Evolutionary conservation across 2,113 vertebrate species (phyloP).

Genomic region (Percina caprodes): DNA sequence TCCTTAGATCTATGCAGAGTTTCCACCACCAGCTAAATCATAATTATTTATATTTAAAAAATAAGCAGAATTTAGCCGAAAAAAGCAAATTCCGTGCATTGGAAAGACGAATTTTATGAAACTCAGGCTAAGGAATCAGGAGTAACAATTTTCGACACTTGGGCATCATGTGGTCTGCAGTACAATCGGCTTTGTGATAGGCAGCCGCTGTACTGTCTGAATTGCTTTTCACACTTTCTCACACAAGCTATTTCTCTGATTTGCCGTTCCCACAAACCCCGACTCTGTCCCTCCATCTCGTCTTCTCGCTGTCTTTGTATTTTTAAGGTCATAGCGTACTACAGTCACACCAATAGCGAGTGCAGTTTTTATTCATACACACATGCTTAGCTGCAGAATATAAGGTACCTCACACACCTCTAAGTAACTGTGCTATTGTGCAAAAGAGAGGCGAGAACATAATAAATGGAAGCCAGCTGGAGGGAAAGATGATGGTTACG

Average conservation of each 20-base stretch:
- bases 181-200: conserved; percentile 32
- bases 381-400: background rate
- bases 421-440: conserved; percentile 12
- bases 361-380: conserved; percentile 7
- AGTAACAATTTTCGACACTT: conserved; percentile 23
- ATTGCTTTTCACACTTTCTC: conserved; percentile 34
- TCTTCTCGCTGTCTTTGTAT: conserved; percentile 25
- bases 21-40: background rate
- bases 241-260: conserved; percentile 19
- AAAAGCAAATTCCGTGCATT: background rate
- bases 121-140: conserved; percentile 12
- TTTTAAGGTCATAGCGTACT: conserved; percentile 13
- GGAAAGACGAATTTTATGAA: conserved; percentile 1
- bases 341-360: conserved; percentile 11
- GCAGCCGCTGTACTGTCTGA: conserved; percentile 34
- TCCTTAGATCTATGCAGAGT: too few species aligned
- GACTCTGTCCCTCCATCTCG: background rate
- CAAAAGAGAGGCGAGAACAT: background rate
- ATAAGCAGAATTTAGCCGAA: background rate
- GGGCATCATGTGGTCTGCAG: conserved; percentile 33
- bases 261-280: conserved; percentile 29
- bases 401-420: conserved; percentile 20
- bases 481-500: conserved; percentile 48
- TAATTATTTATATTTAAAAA: background rate
- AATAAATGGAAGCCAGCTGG: conserved; percentile 50